Evolutionary conservation across 2,797 vertebrate species (phyloP).

Genomic region (Xenops minutus): DNA sequence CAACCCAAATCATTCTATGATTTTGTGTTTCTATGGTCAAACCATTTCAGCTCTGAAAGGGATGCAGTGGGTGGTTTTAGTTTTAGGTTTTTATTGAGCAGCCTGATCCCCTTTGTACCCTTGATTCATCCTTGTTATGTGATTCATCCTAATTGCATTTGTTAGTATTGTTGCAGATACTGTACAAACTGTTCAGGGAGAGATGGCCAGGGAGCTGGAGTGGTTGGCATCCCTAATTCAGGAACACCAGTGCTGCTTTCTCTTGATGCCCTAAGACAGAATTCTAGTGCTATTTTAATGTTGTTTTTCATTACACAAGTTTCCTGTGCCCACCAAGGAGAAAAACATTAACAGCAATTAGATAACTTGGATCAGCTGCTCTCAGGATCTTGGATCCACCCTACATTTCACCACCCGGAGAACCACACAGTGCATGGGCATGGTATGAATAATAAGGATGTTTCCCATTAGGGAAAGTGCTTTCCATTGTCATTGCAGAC

Average conservation of each 20-base stretch:
- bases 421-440: background rate
- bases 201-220: background rate
- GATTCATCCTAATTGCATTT: background rate
- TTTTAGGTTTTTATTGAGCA: background rate
- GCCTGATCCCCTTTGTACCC: background rate
- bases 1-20: background rate
- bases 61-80: background rate
- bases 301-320: background rate
- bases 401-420: background rate
- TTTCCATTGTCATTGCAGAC: constrained; percentile 15
- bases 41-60: background rate
- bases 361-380: background rate
- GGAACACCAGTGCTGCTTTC: background rate
- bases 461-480: constrained; percentile 50
- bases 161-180: background rate
- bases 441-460: background rate
- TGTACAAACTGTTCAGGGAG: background rate
- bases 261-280: background rate
- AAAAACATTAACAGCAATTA: background rate
- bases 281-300: background rate
- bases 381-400: background rate
- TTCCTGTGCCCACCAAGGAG: background rate
- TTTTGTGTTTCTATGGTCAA: background rate
- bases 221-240: background rate
- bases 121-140: background rate